Conservation (phyloP, 1,140 invertebrate species). For the Heliconius hewitsoni region DNA sequence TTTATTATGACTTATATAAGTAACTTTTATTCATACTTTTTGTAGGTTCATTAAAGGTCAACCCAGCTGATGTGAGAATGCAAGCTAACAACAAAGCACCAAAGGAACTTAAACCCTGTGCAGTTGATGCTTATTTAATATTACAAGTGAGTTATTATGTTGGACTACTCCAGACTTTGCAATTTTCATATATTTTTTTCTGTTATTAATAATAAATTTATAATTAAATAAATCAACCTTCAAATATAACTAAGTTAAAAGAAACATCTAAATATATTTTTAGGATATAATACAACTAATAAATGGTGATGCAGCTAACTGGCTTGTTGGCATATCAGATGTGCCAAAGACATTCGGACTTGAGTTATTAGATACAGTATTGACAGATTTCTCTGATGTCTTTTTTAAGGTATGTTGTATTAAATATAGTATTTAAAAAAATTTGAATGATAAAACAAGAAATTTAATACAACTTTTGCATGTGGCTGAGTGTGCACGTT, state of each 20-base stretch:
- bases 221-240: too few relatives aligned
- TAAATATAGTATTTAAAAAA: not conserved
- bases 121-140: constrained; percentile 96
- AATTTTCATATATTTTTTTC: too few relatives aligned
- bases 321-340: constrained; percentile 97
- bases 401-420: constrained; percentile 91
- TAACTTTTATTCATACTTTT: not conserved
- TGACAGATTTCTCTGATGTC: constrained; percentile 94
- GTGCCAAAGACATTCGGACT: constrained; percentile 98
- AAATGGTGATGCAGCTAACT: constrained; percentile 97
- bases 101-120: constrained; percentile 93
- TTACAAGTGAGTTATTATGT: constrained; percentile 87
- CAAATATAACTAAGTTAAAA: too few relatives aligned
- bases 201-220: too few relatives aligned
- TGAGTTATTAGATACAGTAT: constrained; percentile 95
- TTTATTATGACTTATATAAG: too few relatives aligned
- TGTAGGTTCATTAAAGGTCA: constrained; percentile 81
- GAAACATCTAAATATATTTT: not conserved
- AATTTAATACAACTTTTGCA: too few relatives aligned
- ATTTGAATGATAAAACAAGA: too few relatives aligned
- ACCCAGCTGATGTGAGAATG: constrained; percentile 90
- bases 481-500: too few relatives aligned
- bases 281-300: constrained; percentile 97
- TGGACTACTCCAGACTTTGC: too few relatives aligned
- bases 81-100: constrained; percentile 87